Percentiles rank a stretch among this genome's conserved stretches.
phyloP scores from a whole-genome alignment of 1,140 invertebrate species.

The Drosophila tani region DNA sequence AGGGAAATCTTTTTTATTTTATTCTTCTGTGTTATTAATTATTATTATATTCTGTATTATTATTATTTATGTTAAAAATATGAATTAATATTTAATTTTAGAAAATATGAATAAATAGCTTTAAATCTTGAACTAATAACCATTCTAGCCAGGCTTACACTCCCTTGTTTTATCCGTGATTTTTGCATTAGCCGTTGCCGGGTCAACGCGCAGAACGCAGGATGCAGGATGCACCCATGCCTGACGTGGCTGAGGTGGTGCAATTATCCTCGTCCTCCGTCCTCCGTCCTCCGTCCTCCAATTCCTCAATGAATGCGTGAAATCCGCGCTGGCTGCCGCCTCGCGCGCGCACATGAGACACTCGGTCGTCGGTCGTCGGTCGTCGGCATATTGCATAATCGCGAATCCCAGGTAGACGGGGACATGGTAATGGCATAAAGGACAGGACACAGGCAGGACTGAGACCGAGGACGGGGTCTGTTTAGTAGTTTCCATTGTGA shows the following conservation, averaged over 20 bases:
- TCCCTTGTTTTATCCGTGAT: background rate
- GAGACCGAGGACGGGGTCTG: background rate
- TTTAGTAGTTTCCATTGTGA: conserved; percentile 36
- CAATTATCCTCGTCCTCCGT: conserved; percentile 66
- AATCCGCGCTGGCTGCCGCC: conserved; percentile 36
- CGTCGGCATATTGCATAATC: conserved; percentile 52
- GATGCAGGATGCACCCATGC: background rate
- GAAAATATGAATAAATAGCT: too few species aligned
- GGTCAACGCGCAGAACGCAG: conserved; percentile 4
- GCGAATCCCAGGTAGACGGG: conserved; percentile 30
- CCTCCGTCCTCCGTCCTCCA: conserved; percentile 37
- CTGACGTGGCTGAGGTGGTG: conserved; percentile 43
- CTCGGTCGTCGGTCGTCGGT: conserved; percentile 21
- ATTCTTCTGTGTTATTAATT: too few species aligned
- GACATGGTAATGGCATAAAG: conserved; percentile 19
- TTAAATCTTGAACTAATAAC: too few species aligned
- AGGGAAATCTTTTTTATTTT: background rate
- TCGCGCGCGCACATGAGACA: conserved; percentile 16
- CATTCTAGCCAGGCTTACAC: too few species aligned
- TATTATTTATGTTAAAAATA: too few species aligned
- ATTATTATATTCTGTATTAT: too few species aligned
- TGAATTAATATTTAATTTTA: too few species aligned
- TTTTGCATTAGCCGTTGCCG: background rate
- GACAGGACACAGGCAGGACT: conserved; percentile 26
- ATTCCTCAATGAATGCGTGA: conserved; percentile 78